A percentile compares a stretch with the other conserved stretches of the same genome.
phyloP scores from a whole-genome alignment of 2,113 vertebrate genomes.

The Hippocampus guttulatus region DNA sequence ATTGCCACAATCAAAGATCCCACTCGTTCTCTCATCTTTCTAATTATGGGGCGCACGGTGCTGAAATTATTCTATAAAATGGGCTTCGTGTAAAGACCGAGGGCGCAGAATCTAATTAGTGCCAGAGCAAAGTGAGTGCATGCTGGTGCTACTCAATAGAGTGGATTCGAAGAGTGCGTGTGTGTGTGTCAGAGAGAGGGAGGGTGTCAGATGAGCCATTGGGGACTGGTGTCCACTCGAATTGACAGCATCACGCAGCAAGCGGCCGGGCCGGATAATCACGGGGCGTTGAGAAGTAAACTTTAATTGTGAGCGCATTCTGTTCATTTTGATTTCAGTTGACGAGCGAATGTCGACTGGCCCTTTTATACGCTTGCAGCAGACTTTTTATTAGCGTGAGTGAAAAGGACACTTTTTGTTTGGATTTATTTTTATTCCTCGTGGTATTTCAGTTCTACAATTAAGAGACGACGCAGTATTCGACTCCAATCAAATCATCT shows the following conservation, averaged over 20 bases:
- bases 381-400: not conserved
- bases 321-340: not conserved
- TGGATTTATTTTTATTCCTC: not conserved
- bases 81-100: slow-evolving; percentile 64
- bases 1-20: slow-evolving; percentile 41
- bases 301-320: slow-evolving; percentile 1
- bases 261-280: slow-evolving; percentile 45
- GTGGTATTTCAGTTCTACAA: not conserved
- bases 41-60: slow-evolving; percentile 52
- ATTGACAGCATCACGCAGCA: slow-evolving; percentile 45
- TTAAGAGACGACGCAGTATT: too few relatives aligned
- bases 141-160: slow-evolving; percentile 59
- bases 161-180: slow-evolving; percentile 56
- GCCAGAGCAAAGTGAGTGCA: slow-evolving; percentile 50
- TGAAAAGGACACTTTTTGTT: not conserved
- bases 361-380: not conserved
- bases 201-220: slow-evolving; percentile 41
- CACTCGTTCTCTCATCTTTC: slow-evolving; percentile 52
- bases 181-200: slow-evolving; percentile 15
- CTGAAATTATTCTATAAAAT: slow-evolving; percentile 63
- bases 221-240: slow-evolving; percentile 49
- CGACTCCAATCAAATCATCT: too few relatives aligned
- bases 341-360: not conserved
- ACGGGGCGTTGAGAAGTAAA: slow-evolving; percentile 35
- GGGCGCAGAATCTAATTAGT: slow-evolving; percentile 70